Evolutionary conservation across 2,113 vertebrate genomes (phyloP).

Genomic region (Atrichornis clamosus): DNA sequence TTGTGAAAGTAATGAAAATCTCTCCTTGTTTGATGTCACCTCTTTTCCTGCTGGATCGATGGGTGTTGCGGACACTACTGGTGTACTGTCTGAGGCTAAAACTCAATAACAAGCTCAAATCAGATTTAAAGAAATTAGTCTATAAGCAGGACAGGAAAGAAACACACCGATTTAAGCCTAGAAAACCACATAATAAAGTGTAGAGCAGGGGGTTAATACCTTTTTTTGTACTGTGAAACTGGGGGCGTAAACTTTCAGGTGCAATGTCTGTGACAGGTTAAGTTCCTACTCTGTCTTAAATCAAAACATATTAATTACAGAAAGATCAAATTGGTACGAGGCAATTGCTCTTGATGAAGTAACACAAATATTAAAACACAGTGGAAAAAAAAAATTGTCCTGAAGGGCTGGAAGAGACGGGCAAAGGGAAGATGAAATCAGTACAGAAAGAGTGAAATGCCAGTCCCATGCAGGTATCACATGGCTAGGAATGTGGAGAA

Average conservation of each 20-base stretch:
- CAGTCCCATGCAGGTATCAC: fast-evolving
- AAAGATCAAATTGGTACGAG: background rate
- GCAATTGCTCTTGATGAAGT: background rate
- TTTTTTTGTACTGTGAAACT: background rate
- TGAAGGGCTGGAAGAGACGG: background rate
- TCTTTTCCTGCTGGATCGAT: background rate
- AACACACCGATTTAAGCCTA: background rate
- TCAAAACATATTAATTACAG: background rate
- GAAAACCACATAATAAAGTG: background rate
- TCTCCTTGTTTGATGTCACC: background rate
- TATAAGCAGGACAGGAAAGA: background rate
- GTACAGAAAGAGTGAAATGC: background rate
- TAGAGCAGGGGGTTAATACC: background rate
- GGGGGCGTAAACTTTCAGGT: background rate
- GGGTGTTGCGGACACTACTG: background rate
- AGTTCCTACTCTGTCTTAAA: background rate
- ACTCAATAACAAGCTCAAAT: background rate
- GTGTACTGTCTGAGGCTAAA: background rate
- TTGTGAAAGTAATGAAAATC: background rate
- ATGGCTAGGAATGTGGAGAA: background rate
- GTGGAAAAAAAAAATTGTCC: background rate
- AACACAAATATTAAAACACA: background rate
- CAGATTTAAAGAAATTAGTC: background rate
- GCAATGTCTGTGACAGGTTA: background rate
- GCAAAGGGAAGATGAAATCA: background rate